Evolutionary conservation across 1,140 invertebrate species (phyloP).

Genomic region (Whitmania pigra): DNA sequence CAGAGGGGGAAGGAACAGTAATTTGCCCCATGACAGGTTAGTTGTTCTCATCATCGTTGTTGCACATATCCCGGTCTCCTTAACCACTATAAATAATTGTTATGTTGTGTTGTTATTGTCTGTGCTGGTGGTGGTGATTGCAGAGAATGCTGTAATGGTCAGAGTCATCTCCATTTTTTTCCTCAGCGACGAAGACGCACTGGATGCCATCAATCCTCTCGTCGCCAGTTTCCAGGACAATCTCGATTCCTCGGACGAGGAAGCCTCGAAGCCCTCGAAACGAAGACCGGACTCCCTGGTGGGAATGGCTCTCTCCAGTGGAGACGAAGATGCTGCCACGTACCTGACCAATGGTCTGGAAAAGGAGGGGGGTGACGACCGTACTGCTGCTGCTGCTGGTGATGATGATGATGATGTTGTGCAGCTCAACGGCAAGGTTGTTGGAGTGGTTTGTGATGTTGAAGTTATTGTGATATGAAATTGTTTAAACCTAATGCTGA

Average conservation of each 20-base stretch:
- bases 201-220: slow-evolving; percentile 59
- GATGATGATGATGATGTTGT: slow-evolving; percentile 21
- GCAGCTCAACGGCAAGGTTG: slow-evolving; percentile 25
- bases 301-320: slow-evolving; percentile 32
- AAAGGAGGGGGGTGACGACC: slow-evolving; percentile 16
- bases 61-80: too few species aligned
- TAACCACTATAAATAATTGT: too few species aligned
- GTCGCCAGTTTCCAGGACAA: slow-evolving; percentile 70
- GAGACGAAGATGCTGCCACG: slow-evolving; percentile 29
- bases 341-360: not conserved
- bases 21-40: not conserved
- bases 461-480: not conserved
- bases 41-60: too few species aligned
- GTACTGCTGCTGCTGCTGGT: too few species aligned
- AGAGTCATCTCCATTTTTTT: not conserved
- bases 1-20: not conserved
- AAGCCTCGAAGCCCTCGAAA: slow-evolving; percentile 15
- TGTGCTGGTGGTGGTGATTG: too few species aligned
- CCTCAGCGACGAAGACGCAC: slow-evolving; percentile 55
- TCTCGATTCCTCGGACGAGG: slow-evolving; percentile 48
- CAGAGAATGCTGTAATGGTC: too few species aligned
- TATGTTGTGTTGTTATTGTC: too few species aligned
- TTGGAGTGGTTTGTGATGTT: slow-evolving; percentile 28
- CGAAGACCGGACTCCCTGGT: slow-evolving; percentile 19
- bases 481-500: not conserved